Evolutionary conservation across 2,888 invertebrate genomes (phyloP).

Genomic region (Diarsia rubi): DNA sequence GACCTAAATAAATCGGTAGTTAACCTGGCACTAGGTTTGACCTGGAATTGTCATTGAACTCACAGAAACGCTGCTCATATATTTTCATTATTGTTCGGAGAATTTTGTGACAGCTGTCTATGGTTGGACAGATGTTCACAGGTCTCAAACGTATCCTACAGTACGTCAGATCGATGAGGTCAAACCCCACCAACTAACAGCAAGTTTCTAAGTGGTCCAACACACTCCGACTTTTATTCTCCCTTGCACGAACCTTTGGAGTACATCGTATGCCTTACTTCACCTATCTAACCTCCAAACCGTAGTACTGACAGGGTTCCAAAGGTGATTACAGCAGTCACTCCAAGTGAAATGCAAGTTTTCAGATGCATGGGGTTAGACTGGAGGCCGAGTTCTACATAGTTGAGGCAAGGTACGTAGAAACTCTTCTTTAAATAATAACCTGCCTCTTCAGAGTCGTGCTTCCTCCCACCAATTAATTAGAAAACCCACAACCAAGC

Average conservation of each 20-base stretch:
- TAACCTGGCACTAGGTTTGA: constrained; percentile 27
- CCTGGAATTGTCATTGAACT: constrained; percentile 58
- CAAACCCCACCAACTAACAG: not conserved
- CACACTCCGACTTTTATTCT: not conserved
- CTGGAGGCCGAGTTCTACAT: no score
- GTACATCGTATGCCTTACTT: not conserved
- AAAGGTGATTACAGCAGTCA: not conserved
- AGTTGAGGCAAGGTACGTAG: not conserved
- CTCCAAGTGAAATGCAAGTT: not conserved
- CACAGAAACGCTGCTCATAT: constrained; percentile 13
- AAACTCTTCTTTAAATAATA: not conserved
- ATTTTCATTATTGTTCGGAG: constrained; percentile 32
- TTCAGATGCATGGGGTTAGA: not conserved
- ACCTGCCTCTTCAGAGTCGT: no score
- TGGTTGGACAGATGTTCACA: not conserved
- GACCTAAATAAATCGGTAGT: constrained; percentile 48
- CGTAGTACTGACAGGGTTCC: not conserved
- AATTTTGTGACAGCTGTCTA: constrained; percentile 20
- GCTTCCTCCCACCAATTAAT: not conserved
- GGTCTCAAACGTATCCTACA: not conserved
- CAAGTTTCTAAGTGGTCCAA: not conserved
- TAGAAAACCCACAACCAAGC: not conserved
- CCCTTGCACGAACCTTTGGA: not conserved
- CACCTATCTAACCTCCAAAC: not conserved
- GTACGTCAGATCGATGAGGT: not conserved